Base-by-base conservation (phyloP, 2,888 invertebrate genomes). In the Theretra japonica region DNA sequence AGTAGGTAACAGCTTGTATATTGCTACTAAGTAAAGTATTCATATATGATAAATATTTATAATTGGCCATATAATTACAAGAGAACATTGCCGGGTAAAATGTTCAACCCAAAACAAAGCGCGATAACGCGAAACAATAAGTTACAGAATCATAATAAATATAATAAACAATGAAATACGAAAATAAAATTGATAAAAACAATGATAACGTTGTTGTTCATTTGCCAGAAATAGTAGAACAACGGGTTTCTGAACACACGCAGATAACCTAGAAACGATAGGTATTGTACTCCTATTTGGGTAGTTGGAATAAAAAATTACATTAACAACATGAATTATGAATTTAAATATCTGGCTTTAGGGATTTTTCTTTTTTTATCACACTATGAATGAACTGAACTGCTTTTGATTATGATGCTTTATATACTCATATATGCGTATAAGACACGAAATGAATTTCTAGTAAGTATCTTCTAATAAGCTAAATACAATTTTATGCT, bases 191-290 rank as follows among this genome's bases (percentile, higher is more conserved):
- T 73, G 81, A 85, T 84, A 83, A 78, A 65, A 59, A 73, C 72
- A 78, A 74, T 74, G 86, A 85, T 87, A 87, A 87, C 85, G 41
- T 78, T 80, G 80, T 78, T 77, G 75, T 79, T 77, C 75, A 76
- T 84, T 83, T 75, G 76, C 75, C 78, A 83, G 79, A 82, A 87
- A 83, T 80, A 81, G 83, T 82, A 83, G 86, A 86, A 85, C 78
- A 80, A 76, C 23, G 62, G 4, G 41, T 65, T 48, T 65, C 23
- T 48, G 77, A 78, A 73, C 57, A 70, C 23, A 50, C 50, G 28
- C 68, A 68, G 85, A 86, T 83, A 83, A 85, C 82, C 80, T 78
- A 79, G 75, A 81, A 78, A 70, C 19, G 56, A 65, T 70, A 57
- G 56, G 56, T 68, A 59, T 73, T 73, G 68, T 68, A 68, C 72